Conservation (phyloP, 2,113 vertebrate genomes). For the Apus apus region DNA sequence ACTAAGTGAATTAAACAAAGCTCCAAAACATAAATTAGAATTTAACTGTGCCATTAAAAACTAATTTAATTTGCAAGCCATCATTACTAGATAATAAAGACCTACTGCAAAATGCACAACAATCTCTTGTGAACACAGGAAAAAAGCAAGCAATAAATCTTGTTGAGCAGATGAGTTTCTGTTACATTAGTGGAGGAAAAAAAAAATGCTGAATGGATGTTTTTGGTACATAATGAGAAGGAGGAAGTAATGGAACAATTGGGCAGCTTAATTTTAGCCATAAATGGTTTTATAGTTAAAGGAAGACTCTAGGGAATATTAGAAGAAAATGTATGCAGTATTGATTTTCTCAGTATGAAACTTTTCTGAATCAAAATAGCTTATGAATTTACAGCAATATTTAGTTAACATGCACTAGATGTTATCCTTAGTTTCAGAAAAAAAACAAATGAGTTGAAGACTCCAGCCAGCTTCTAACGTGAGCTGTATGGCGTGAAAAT, state of each 20-base stretch:
- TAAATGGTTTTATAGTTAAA: conserved; percentile 60
- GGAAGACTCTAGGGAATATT: conserved; percentile 16
- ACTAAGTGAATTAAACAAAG: conserved; percentile 81
- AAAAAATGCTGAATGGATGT: conserved; percentile 75
- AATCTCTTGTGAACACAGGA: conserved; percentile 70
- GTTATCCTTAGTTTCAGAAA: background rate
- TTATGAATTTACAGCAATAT: background rate
- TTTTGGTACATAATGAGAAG: conserved; percentile 69
- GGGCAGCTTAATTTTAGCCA: conserved; percentile 49
- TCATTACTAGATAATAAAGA: conserved; percentile 82
- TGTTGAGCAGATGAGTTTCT: conserved; percentile 74
- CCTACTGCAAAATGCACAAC: conserved; percentile 73
- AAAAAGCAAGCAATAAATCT: conserved; percentile 77
- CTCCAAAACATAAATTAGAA: conserved; percentile 84
- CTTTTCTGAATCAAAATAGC: background rate
- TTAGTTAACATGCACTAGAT: background rate
- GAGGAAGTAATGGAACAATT: conserved; percentile 64
- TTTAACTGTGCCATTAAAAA: conserved; percentile 81
- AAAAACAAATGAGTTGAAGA: background rate
- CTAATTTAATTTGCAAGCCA: conserved; percentile 81
- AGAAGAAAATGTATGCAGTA: background rate
- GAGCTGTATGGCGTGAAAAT: background rate
- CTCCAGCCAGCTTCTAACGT: background rate
- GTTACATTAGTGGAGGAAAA: conserved; percentile 68
- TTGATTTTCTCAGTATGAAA: conserved; percentile 8